These are phyloP conservation scores for Rhabdomys pumilio DNA, from an alignment of 2,797 vertebrate genomes.

Conservation along the genomic window DNA sequence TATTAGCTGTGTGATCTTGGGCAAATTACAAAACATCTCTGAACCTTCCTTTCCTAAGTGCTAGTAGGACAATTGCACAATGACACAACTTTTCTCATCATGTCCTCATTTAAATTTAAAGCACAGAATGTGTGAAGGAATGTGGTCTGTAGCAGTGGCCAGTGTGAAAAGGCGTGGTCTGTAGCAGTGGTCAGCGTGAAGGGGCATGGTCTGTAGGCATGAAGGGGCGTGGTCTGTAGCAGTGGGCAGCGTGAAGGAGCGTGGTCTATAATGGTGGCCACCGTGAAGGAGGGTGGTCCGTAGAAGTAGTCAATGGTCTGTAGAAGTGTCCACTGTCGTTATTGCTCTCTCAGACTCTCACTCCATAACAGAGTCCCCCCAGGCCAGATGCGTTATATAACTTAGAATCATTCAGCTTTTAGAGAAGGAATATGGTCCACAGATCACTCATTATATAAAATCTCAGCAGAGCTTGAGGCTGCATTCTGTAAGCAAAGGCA, in stretches of 20 bases:
- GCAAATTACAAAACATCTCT: neutral
- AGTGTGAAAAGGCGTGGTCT: too few relatives aligned
- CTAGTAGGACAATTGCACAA: neutral
- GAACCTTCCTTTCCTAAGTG: neutral
- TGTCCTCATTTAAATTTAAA: conserved; percentile 21
- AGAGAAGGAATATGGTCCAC: conserved; percentile 12
- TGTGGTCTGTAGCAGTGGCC: neutral
- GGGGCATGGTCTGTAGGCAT: too few relatives aligned
- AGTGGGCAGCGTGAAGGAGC: neutral
- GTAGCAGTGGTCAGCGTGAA: neutral
- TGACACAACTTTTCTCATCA: neutral
- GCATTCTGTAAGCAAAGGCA: conserved; percentile 56
- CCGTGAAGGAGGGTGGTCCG: neutral
- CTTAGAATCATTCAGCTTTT: conserved; percentile 58
- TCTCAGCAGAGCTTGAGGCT: conserved; percentile 31
- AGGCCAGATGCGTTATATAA: conserved; percentile 36
- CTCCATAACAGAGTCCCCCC: neutral
- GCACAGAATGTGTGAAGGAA: neutral
- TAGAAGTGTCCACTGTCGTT: neutral
- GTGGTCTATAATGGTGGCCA: neutral
- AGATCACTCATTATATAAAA: conserved; percentile 53
- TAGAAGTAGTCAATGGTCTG: too few relatives aligned
- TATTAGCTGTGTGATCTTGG: neutral
- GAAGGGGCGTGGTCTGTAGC: too few relatives aligned
- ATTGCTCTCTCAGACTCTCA: neutral